Conservation (phyloP, 2,797 vertebrate genomes). For the Phaenicophaeus curvirostris region DNA sequence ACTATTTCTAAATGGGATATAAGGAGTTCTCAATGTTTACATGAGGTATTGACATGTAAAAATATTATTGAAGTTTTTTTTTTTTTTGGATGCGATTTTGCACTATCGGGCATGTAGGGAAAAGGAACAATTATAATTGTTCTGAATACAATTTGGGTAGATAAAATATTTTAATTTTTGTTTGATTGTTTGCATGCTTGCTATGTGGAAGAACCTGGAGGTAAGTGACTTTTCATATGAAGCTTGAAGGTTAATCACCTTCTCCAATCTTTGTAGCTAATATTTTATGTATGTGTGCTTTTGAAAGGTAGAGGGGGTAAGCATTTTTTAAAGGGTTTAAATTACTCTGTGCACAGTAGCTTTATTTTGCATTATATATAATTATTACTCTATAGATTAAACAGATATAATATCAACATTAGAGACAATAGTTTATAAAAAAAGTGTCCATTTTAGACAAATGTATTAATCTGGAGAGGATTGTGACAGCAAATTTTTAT, state of each 20-base stretch:
- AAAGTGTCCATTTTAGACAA: neutral
- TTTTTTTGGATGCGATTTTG: neutral
- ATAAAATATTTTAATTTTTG: neutral
- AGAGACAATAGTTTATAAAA: neutral
- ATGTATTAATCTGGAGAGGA: neutral
- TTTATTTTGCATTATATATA: neutral
- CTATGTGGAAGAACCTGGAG: constrained; percentile 73
- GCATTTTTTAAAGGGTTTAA: neutral
- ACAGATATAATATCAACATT: neutral
- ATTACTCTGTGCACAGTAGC: neutral
- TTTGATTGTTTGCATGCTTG: constrained; percentile 59
- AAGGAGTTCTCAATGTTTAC: neutral
- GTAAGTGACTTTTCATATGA: constrained; percentile 64
- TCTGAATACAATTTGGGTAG: neutral
- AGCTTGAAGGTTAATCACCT: neutral
- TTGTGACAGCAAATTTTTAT: neutral
- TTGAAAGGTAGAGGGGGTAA: neutral
- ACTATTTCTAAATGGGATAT: neutral
- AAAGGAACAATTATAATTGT: neutral
- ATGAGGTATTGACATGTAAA: neutral
- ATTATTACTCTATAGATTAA: neutral
- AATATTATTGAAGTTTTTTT: neutral
- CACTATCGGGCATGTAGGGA: neutral
- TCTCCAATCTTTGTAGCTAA: neutral
- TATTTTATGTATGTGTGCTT: neutral